Evolutionary conservation across 2,113 vertebrate genomes (phyloP).

Genomic region (Takifugu bimaculatus): DNA sequence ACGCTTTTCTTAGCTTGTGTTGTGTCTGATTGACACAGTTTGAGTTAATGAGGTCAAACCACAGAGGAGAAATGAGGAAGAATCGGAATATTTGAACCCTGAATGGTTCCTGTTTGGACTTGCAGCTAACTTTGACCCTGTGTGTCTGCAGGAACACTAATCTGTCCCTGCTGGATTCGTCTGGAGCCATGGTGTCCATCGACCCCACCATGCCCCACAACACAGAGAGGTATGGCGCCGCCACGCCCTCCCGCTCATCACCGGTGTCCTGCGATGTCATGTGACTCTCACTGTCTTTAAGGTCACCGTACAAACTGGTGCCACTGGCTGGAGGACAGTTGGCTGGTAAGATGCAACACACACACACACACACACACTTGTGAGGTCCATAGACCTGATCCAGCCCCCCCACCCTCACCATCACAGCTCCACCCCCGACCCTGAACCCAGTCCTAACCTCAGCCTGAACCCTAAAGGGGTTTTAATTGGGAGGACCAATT

Average conservation of each 20-base stretch:
- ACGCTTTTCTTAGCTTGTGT: no score
- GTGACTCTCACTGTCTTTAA: constrained; percentile 63
- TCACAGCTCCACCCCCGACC: no score
- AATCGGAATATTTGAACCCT: no score
- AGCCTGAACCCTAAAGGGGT: no score
- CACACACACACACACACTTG: neutral
- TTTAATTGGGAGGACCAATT: no score
- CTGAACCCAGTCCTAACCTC: no score
- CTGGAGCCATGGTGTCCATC: constrained; percentile 88
- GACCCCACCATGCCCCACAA: constrained; percentile 91
- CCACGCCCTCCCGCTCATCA: neutral
- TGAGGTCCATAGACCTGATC: neutral
- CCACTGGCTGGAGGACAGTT: constrained; percentile 77
- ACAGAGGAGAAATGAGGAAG: no score
- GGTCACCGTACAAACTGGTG: constrained; percentile 86
- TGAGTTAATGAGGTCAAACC: no score
- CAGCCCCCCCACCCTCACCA: no score
- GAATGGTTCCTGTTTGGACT: neutral
- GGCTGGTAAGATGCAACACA: constrained; percentile 74
- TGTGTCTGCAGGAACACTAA: constrained; percentile 78
- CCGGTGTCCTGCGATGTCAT: no score
- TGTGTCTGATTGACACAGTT: no score
- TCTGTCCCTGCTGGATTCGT: constrained; percentile 83
- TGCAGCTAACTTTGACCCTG: neutral
- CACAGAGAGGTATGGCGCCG: constrained; percentile 78